These are phyloP conservation scores for Epizoanthus ramosus DNA, from an alignment of 92 coral and sea anemone genomes.

Conservation along the genomic window DNA sequence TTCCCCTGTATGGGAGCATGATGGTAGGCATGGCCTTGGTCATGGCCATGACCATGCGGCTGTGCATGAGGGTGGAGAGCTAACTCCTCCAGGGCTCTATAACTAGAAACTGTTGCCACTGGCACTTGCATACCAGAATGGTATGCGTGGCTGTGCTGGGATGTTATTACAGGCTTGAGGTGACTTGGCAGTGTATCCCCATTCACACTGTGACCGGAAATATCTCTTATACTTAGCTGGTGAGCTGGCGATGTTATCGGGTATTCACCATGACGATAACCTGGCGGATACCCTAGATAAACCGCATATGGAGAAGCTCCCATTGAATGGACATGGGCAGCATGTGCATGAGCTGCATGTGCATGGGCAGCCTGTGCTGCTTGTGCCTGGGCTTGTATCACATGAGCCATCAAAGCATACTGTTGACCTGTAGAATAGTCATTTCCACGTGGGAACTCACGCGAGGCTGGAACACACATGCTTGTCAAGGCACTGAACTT, in stretches of 20 bases:
- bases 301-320: constrained; percentile 50
- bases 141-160: constrained; percentile 44
- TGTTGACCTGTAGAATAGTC: constrained; percentile 61
- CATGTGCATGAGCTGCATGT: constrained; percentile 41
- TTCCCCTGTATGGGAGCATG: constrained; percentile 20
- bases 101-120: constrained; percentile 40
- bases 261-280: constrained; percentile 69
- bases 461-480: constrained; percentile 67
- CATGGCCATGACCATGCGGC: constrained; percentile 21
- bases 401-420: constrained; percentile 55
- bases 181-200: constrained; percentile 79
- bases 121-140: constrained; percentile 50
- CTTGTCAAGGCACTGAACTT: constrained; percentile 67
- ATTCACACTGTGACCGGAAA: constrained; percentile 66
- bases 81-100: constrained; percentile 57
- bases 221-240: constrained; percentile 60
- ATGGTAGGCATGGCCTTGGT: constrained; percentile 44
- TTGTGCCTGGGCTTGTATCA: constrained; percentile 60
- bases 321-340: constrained; percentile 48
- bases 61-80: constrained; percentile 37
- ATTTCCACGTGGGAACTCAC: constrained; percentile 65
- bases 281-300: constrained; percentile 41
- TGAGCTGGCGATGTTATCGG: constrained; percentile 61
- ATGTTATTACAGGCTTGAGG: constrained; percentile 55
- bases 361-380: constrained; percentile 47